phyloP scores from a whole-genome alignment of 2,113 vertebrate genomes.

The Bungarus multicinctus region DNA sequence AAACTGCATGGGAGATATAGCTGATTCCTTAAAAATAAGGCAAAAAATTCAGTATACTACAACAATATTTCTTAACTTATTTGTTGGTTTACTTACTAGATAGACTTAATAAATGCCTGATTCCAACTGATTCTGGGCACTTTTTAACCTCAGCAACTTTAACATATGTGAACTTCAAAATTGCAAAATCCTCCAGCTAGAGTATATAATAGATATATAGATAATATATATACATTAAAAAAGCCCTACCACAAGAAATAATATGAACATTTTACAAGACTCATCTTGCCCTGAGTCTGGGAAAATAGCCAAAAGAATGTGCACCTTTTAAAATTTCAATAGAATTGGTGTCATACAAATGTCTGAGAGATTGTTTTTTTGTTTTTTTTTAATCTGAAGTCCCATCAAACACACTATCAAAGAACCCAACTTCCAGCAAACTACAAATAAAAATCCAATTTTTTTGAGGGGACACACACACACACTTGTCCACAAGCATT shows the following conservation, averaged over 20 bases:
- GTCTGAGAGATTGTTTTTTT: background rate
- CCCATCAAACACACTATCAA: background rate
- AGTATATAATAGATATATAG: background rate
- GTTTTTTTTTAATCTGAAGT: background rate
- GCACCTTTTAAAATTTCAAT: background rate
- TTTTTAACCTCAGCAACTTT: background rate
- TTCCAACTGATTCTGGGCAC: background rate
- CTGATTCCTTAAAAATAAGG: background rate
- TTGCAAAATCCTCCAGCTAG: background rate
- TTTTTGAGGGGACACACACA: background rate
- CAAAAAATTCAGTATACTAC: background rate
- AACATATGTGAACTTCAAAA: background rate
- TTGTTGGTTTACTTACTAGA: background rate
- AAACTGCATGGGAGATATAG: background rate
- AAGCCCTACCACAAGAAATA: background rate
- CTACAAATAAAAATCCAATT: background rate
- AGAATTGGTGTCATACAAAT: background rate
- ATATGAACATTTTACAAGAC: background rate
- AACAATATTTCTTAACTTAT: background rate
- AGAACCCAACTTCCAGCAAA: background rate
- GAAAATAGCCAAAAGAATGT: background rate
- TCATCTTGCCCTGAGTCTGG: background rate
- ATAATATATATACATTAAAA: background rate
- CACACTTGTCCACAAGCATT: background rate
- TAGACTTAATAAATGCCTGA: background rate